A percentile compares a stretch with the other conserved stretches of the same genome.
Conservation (phyloP, 1,140 invertebrate genomes). For the Dolichoris vasculosae region DNA sequence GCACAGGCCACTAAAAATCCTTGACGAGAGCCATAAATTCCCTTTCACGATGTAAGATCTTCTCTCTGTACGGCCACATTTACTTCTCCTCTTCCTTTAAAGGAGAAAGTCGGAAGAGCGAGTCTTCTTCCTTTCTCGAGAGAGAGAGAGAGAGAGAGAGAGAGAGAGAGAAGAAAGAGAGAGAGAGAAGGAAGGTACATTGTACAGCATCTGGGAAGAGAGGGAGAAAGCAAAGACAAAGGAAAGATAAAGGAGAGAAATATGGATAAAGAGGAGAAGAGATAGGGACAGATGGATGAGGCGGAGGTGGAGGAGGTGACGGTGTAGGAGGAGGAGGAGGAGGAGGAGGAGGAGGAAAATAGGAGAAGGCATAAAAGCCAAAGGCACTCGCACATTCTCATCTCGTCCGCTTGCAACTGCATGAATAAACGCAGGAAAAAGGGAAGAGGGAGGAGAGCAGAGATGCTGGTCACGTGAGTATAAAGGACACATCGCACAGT, state of each 20-base stretch:
- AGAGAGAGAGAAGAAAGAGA: slow-evolving; percentile 23
- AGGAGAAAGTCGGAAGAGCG: slow-evolving; percentile 34
- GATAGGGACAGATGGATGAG: not conserved
- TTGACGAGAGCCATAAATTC: slow-evolving; percentile 50
- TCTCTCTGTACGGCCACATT: not conserved
- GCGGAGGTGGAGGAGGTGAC: not conserved
- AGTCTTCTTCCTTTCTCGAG: slow-evolving; percentile 39
- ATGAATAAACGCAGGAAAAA: slow-evolving; percentile 28
- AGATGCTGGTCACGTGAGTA: slow-evolving; percentile 29
- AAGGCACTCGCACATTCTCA: slow-evolving; percentile 38
- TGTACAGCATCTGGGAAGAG: slow-evolving; percentile 39
- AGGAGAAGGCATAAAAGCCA: slow-evolving; percentile 19
- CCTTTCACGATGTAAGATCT: slow-evolving; percentile 41
- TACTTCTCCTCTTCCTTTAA: not conserved
- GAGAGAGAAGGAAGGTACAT: slow-evolving; percentile 27
- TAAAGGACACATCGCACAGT: slow-evolving; percentile 27
- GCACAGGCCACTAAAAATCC: slow-evolving; percentile 45
- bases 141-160: slow-evolving; percentile 38
- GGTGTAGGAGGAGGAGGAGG: not conserved
- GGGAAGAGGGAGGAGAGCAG: slow-evolving; percentile 47
- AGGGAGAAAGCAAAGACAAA: slow-evolving; percentile 29
- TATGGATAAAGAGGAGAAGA: slow-evolving; percentile 23
- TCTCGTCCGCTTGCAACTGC: slow-evolving; percentile 26
- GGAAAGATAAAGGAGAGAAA: slow-evolving; percentile 33
- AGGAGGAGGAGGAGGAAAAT: not conserved